These are phyloP conservation scores for Etheostoma cragini DNA, from an alignment of 2,113 vertebrate genomes.

Conservation along the genomic window DNA sequence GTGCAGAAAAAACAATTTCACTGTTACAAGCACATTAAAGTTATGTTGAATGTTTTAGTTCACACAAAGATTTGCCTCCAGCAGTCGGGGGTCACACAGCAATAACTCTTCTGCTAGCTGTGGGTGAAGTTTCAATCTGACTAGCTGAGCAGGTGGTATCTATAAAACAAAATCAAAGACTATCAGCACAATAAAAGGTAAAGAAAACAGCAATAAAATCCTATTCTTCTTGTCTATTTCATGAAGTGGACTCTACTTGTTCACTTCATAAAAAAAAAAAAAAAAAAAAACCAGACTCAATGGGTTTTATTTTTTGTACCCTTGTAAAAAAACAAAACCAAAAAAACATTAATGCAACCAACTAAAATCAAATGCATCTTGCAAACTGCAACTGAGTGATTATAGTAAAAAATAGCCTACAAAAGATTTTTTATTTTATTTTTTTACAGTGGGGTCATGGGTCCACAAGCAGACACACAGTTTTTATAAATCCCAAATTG, in stretches of 20 bases:
- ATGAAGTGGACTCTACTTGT: background rate
- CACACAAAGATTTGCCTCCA: background rate
- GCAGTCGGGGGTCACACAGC: background rate
- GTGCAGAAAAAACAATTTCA: background rate
- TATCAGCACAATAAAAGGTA: constrained; percentile 3
- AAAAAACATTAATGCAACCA: background rate
- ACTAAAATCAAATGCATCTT: background rate
- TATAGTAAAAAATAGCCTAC: background rate
- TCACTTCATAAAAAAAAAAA: constrained; percentile 19
- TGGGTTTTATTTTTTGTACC: background rate
- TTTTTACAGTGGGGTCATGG: background rate
- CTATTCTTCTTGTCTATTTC: background rate
- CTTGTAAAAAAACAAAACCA: background rate
- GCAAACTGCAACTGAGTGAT: background rate
- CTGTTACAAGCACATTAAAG: background rate
- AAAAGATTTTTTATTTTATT: background rate
- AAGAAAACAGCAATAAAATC: constrained; percentile 11
- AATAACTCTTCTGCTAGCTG: background rate
- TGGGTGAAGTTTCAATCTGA: background rate
- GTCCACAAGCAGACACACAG: background rate
- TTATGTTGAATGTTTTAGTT: background rate
- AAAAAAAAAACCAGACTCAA: background rate
- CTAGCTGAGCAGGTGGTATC: background rate
- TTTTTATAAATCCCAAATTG: no score
- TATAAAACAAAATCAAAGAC: background rate